A percentile compares a stretch with the other conserved stretches of the same genome.
Conservation (phyloP, 2,113 vertebrate species). For the Serilophus lunatus region DNA sequence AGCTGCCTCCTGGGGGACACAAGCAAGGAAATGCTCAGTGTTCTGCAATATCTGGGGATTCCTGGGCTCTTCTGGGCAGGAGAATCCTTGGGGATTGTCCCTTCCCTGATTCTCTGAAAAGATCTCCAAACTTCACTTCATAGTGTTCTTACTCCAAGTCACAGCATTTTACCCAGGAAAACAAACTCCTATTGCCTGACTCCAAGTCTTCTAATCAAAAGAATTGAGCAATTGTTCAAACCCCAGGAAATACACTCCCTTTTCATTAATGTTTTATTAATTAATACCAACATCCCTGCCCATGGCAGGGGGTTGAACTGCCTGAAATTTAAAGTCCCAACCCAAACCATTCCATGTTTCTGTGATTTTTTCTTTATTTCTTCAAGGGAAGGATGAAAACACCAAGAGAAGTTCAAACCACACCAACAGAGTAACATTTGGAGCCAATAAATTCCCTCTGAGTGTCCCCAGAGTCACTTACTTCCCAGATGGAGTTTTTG, state of each 20-base stretch:
- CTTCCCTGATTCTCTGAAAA: background rate
- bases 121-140: background rate
- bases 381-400: background rate
- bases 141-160: background rate
- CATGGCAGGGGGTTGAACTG: background rate
- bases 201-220: background rate
- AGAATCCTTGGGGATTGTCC: background rate
- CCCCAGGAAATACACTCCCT: background rate
- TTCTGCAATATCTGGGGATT: fast-evolving
- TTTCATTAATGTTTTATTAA: background rate
- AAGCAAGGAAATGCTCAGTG: fast-evolving
- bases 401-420: background rate
- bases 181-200: background rate
- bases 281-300: background rate
- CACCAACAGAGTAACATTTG: background rate
- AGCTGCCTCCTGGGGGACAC: constrained; percentile 74
- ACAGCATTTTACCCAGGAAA: background rate
- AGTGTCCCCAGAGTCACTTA: background rate
- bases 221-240: background rate
- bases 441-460: background rate
- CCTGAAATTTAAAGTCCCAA: background rate
- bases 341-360: background rate
- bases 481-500: constrained; percentile 82
- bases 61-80: background rate
- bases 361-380: background rate